Evolutionary conservation across 1,140 invertebrate genomes (phyloP).

Genomic region (Colletes latitarsis): DNA sequence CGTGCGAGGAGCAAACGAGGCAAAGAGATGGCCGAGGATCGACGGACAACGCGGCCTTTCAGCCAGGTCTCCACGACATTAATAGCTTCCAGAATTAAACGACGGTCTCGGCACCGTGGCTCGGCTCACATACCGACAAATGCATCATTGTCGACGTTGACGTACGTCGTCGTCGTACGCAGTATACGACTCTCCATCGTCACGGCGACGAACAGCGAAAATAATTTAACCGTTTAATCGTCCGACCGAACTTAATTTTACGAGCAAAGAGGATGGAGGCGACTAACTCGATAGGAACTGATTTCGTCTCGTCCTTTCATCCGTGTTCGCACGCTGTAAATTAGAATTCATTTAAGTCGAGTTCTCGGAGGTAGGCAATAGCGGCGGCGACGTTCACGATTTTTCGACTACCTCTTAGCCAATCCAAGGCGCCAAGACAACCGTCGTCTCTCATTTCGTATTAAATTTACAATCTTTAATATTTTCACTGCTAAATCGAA

Average conservation of each 20-base stretch:
- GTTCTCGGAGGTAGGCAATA: too few species aligned
- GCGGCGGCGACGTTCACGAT: too few species aligned
- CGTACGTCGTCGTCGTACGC: slow-evolving; percentile 32
- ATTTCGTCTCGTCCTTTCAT: not conserved
- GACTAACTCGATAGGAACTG: not conserved
- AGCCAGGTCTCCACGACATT: slow-evolving; percentile 67
- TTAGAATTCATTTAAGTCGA: too few species aligned
- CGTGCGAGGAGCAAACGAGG: slow-evolving; percentile 44
- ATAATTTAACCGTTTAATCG: slow-evolving; percentile 35
- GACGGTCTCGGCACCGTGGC: slow-evolving; percentile 34
- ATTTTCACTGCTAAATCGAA: too few species aligned
- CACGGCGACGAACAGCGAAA: slow-evolving; percentile 13
- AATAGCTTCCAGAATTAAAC: slow-evolving; percentile 72
- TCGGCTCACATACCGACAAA: slow-evolving; percentile 35
- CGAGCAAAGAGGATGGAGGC: not conserved
- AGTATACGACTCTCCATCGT: not conserved
- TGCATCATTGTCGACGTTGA: slow-evolving; percentile 30
- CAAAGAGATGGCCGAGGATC: slow-evolving; percentile 53
- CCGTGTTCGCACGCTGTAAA: too few species aligned
- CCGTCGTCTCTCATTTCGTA: too few species aligned
- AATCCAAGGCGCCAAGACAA: too few species aligned
- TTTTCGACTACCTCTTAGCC: too few species aligned
- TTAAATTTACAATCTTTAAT: too few species aligned
- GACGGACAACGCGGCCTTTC: slow-evolving; percentile 71
- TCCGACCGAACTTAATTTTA: slow-evolving; percentile 4